Percentiles rank a stretch among this genome's conserved stretches.
Evolutionary conservation across 2,113 vertebrate genomes (phyloP).

Genomic region (Sapayoa aenigma): DNA sequence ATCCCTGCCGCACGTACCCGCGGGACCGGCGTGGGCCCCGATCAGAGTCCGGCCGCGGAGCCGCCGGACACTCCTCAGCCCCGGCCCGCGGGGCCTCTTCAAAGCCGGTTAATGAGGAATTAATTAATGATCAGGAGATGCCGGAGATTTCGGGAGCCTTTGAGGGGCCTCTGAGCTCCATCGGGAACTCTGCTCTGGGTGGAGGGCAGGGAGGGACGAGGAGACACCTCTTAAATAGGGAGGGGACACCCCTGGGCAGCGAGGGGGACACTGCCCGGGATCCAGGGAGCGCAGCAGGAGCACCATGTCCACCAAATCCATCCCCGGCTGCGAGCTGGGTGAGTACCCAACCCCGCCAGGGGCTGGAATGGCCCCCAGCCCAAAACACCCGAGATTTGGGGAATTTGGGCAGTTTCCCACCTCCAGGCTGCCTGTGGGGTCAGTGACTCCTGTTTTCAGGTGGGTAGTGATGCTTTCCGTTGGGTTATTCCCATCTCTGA

Average conservation of each 20-base stretch:
- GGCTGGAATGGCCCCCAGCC: background rate
- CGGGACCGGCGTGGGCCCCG: background rate
- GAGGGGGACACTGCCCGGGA: fast-evolving
- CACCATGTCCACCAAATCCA: background rate
- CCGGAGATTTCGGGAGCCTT: background rate
- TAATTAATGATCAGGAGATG: background rate
- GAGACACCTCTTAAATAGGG: background rate
- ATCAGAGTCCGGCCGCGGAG: background rate
- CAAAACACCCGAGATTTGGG: background rate
- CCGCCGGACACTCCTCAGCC: background rate
- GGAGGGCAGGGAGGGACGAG: background rate
- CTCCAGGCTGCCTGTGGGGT: background rate
- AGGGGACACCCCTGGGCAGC: fast-evolving
- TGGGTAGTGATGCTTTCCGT: background rate
- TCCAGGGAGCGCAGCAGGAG: fast-evolving
- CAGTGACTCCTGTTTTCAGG: background rate
- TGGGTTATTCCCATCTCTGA: background rate
- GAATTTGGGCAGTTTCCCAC: background rate
- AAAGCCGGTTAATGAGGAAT: background rate
- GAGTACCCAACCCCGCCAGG: background rate
- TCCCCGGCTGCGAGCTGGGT: background rate
- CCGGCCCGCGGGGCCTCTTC: background rate
- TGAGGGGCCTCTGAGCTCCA: background rate
- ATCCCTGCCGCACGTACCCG: background rate
- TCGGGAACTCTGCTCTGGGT: background rate